A percentile compares a stretch with the other conserved stretches of the same genome.
Evolutionary conservation across 2,797 vertebrate genomes (phyloP).

Genomic region (Sebastiscus tertius): DNA sequence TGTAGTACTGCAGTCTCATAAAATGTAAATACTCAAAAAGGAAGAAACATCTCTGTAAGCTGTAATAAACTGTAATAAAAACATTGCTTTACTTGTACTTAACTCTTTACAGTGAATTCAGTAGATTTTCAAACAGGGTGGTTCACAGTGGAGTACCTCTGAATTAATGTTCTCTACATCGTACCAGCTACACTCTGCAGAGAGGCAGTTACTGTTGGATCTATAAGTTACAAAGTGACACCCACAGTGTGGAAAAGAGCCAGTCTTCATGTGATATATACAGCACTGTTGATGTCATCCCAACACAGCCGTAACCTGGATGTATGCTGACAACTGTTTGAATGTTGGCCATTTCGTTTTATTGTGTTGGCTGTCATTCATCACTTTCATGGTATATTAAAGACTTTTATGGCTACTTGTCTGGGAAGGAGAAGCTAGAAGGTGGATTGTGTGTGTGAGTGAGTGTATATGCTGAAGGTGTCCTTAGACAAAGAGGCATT

Average conservation of each 20-base stretch:
- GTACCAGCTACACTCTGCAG: background rate
- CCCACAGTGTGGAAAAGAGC: conserved; percentile 18
- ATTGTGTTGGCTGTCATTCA: conserved; percentile 25
- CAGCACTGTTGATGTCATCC: conserved; percentile 9
- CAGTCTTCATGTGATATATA: conserved; percentile 1
- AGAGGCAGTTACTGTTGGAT: background rate
- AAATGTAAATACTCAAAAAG: background rate
- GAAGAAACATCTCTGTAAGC: background rate
- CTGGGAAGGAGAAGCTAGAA: background rate
- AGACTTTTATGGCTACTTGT: conserved; percentile 39
- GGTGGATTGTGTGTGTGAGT: background rate
- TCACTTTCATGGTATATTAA: conserved; percentile 41
- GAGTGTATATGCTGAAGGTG: background rate
- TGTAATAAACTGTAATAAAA: background rate
- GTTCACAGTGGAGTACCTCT: background rate
- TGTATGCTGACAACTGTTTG: conserved; percentile 10
- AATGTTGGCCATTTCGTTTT: conserved; percentile 31
- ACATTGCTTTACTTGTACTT: background rate
- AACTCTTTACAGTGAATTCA: background rate
- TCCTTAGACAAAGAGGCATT: background rate
- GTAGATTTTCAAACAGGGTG: background rate
- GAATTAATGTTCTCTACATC: background rate
- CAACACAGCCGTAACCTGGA: conserved; percentile 18
- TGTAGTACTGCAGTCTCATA: background rate
- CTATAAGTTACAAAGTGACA: conserved; percentile 16